Percentiles rank a stretch among this genome's conserved stretches.
These are phyloP conservation scores for Protosalanx chinensis DNA, from an alignment of 2,797 vertebrate genomes.

Conservation along the genomic window DNA sequence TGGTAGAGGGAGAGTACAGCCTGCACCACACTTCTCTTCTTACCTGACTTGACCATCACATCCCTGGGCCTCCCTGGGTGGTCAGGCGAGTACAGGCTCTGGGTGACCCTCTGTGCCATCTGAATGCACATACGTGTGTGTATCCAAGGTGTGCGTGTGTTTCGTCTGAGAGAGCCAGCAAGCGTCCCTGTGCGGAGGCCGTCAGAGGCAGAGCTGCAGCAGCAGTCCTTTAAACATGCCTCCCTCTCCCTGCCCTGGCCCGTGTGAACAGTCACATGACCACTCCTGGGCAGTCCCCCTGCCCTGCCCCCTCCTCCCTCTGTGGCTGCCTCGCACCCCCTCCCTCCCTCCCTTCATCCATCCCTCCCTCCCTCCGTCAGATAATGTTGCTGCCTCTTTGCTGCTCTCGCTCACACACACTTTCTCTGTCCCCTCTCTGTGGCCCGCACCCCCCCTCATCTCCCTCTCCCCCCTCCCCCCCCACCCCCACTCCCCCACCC, in stretches of 20 bases:
- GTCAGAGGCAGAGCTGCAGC: constrained; percentile 16
- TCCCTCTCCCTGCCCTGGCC: constrained; percentile 37
- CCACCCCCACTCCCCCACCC: constrained; percentile 26
- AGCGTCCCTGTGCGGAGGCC: constrained; percentile 22
- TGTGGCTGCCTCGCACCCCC: constrained; percentile 29
- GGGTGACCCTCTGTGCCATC: constrained; percentile 69
- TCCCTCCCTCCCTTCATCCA: constrained; percentile 45
- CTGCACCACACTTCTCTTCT: constrained; percentile 45
- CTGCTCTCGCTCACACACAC: not conserved
- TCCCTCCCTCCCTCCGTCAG: constrained; percentile 19
- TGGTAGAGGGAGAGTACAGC: not conserved
- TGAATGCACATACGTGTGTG: constrained; percentile 24
- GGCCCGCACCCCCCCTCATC: not conserved
- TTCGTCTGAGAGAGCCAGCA: constrained; percentile 24
- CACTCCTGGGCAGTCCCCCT: constrained; percentile 35
- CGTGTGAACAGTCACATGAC: constrained; percentile 65
- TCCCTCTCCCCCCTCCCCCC: not conserved
- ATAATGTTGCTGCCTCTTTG: constrained; percentile 11
- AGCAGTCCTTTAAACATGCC: constrained; percentile 54
- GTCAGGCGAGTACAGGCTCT: constrained; percentile 56
- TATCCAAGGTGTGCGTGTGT: constrained; percentile 28
- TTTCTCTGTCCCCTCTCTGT: not conserved
- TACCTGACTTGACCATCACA: constrained; percentile 85
- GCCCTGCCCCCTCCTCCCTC: constrained; percentile 49
- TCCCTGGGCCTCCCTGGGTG: constrained; percentile 72